Conservation (phyloP, 1,140 invertebrate species). For the Brachionus paranguensis region DNA sequence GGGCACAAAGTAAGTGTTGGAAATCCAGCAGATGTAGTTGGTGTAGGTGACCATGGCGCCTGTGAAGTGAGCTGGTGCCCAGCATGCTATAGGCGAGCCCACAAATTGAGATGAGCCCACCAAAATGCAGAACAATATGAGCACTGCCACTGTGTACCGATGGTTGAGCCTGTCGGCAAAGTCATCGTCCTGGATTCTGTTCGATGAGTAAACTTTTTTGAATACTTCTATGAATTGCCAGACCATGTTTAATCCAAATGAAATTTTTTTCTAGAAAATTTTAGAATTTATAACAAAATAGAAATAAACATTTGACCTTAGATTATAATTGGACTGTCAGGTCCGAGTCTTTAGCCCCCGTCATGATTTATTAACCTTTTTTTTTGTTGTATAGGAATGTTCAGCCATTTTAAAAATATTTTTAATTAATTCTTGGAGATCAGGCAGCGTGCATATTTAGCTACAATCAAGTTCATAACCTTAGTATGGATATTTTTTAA, state of each 20-base stretch:
- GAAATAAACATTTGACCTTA: not conserved
- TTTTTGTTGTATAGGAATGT: not conserved
- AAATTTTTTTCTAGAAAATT: not conserved
- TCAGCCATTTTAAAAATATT: not conserved
- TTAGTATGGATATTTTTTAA: not conserved
- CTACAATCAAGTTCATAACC: not conserved
- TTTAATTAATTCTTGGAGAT: not conserved
- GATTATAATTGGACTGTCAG: not conserved
- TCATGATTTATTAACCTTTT: not conserved
- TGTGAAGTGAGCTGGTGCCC: slow-evolving; percentile 44
- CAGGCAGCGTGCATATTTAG: not conserved
- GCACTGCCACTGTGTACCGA: slow-evolving; percentile 65
- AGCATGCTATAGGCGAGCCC: slow-evolving; percentile 80
- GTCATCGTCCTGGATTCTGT: slow-evolving; percentile 43
- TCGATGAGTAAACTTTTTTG: not conserved
- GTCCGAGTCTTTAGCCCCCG: not conserved
- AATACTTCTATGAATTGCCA: slow-evolving; percentile 40
- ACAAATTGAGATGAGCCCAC: slow-evolving; percentile 83
- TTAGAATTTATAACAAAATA: not conserved
- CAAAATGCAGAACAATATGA: slow-evolving; percentile 74
- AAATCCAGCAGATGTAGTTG: slow-evolving; percentile 56
- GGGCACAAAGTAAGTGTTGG: slow-evolving; percentile 57
- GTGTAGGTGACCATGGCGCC: slow-evolving; percentile 46
- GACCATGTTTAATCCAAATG: not conserved
- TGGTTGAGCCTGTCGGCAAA: slow-evolving; percentile 44